Base-by-base conservation (phyloP, 2,888 invertebrate species). In the Perithous albicinctus region DNA sequence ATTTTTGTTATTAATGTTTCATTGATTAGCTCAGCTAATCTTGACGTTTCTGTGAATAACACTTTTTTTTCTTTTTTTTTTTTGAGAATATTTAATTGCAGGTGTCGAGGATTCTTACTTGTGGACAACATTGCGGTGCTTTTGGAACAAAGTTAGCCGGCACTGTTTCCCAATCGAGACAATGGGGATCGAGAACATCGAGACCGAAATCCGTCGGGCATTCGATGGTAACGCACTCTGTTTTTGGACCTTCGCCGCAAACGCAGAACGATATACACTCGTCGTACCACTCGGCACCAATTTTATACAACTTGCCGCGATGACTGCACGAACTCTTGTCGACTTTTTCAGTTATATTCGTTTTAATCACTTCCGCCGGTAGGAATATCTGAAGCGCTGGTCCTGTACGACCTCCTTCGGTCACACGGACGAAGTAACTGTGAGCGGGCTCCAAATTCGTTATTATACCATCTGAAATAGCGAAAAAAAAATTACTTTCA, bases 151-250 rank as follows among this genome's bases (percentile, higher is more conserved):
- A 96, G 88, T 95, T 93, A 0, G 95, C 94, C 0, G 97, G 97
- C 23, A 95, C 96, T 0, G 97, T 96, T 80, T 97, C 97, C 98
- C 98, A 98, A 85, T 96, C 95, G 7, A 98, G 94, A 89, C 98
- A 98, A 80, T 96, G 95, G 0, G 97, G 96, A 88, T 97, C 97
- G 59, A 97, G 93, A 6, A 97, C 95, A 89, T 98, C 97, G n/a
- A 97, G 93, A 0, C 97, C 97, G 82, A 97, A 97, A 87, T 96
- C 96, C 0, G 96, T 96, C 84, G 98, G 96, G 87, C 98, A 98
- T 83, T 97, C 95, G 29, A 98, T 94, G 54, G 96, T 96, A 0
- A 96, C 95, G 89, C 98, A 98, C 84, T 96, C 96, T 0, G 94
- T 32, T 88, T 93, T 85, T 86, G 96, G 96, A 0, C 94, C 93